Percentiles rank a stretch among this genome's conserved stretches.
Evolutionary conservation across 1,140 invertebrate genomes (phyloP).

Genomic region (Lysiphlebus fabarum): DNA sequence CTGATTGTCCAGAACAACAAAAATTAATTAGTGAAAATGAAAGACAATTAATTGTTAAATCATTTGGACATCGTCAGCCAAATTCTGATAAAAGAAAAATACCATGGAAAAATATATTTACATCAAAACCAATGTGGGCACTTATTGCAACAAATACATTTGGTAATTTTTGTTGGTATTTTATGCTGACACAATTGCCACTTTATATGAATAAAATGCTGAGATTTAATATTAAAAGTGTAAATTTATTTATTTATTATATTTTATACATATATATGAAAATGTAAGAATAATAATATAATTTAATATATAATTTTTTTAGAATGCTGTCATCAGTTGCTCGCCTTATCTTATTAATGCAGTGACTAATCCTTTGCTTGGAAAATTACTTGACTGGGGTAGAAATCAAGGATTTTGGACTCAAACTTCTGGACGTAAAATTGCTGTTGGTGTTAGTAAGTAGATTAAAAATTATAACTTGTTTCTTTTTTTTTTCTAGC

Average conservation of each 20-base stretch:
- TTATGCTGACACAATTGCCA: conserved; percentile 86
- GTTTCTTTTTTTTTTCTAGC: conserved; percentile 4
- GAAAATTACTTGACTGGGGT: conserved; percentile 64
- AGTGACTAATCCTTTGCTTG: conserved; percentile 63
- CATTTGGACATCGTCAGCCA: conserved; percentile 57
- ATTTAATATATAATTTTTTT: conserved; percentile 28
- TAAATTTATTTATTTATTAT: conserved; percentile 43
- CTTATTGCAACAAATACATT: conserved; percentile 70
- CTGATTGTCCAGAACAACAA: conserved; percentile 72
- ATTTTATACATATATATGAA: conserved; percentile 6
- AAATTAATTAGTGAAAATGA: conserved; percentile 69
- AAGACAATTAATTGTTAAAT: conserved; percentile 59
- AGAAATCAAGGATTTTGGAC: conserved; percentile 60
- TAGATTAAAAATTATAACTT: conserved; percentile 14
- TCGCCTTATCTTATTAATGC: conserved; percentile 71
- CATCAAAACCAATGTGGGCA: conserved; percentile 69
- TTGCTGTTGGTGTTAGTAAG: conserved; percentile 65
- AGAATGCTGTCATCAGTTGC: conserved; percentile 68
- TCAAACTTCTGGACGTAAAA: conserved; percentile 66
- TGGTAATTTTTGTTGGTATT: conserved; percentile 92
- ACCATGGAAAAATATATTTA: conserved; percentile 70
- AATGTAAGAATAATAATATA: background rate
- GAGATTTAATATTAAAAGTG: conserved; percentile 79
- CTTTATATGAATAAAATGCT: conserved; percentile 89
- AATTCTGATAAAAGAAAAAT: conserved; percentile 46